Base-by-base conservation (phyloP, 2,113 vertebrate species). In the Australoheros scitulus region DNA sequence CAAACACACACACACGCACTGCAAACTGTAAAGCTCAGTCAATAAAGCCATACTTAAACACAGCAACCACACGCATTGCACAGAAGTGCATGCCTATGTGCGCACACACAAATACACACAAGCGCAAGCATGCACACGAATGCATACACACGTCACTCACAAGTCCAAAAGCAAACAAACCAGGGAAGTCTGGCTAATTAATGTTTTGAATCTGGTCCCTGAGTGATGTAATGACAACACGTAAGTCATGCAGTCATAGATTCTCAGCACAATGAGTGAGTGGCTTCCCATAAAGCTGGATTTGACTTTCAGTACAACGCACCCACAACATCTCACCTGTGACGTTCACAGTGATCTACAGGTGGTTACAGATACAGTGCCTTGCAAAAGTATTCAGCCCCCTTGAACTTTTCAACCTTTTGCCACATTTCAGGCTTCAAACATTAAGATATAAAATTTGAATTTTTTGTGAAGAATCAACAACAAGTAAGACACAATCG, bases 111-210 rank as follows among this genome's bases (percentile, higher is more conserved):
- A 90, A 91, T 84, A 87, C 91, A 91, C 93, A 93, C 80, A 93
- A 87, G 79, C 84, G n/a, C 68, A 14, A 72, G 47, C 68, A 84
- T 34, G 58, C 81, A 80, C 82, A 86, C 80, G 38, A 80, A 88
- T 34, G 34, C 89, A 86, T 52, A 89, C 91, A 90, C 89, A 92
- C 91, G 86, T 94, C 92, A 93, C 88, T 93, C 88, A 89, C 89
- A 92, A 87, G 90, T 76, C 90, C 90, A 77, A 90, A 90, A 85
- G 91, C 91, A 92, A 94, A 93, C 92, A 94, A 87, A 77, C 84
- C 38, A 36, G 90, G 89, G 84, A 90, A 90, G 91, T 91, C 80
- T 87, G 89, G 86, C 77, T 94, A 93, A 94, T 94, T 81, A 91
- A 83, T 92, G 92, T 94, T 93, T 94, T 92, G 86, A 88, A 81